Evolutionary conservation across 2,888 invertebrate species (phyloP), one percentile per base, ranked within the genome.

Genomic region (Drosophila diplacantha): DNA sequence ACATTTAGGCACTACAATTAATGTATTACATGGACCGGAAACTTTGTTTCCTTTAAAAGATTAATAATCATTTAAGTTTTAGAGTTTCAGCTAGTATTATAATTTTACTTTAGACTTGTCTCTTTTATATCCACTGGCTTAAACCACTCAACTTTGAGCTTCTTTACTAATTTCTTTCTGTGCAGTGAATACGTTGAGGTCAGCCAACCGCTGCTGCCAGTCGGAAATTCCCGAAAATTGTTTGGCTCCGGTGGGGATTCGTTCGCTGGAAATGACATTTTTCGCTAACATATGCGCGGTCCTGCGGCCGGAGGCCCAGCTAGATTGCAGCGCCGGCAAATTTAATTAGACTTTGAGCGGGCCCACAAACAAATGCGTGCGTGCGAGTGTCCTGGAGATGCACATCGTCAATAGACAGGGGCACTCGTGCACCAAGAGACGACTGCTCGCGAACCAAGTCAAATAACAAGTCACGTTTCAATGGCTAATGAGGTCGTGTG

Each of bases 401-500:
- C 64, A 65, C 65, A 65, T 46, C 50, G 67, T 57, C 68, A 52
- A 68, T 47, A 67, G 56, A 49, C 67, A 51, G 50, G 47, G 24
- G 53, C 32, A 63, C 24, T 46, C 61, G 47, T 53, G 51, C 50
- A 49, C 26, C 54, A 58, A 63, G 73, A 64, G 49, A 64, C 37
- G 64, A 20, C 65, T 66, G 81, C 73, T 83, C 75, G 79, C 74
- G 73, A 71, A 74, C 72, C 73, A 85, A 85, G 84, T 82, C 77
- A 86, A 86, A 86, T 75, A 83, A 77, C 76, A 76, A 82, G 86
- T 86, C 85, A 86, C 85, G 85, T 86, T 80, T 78, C 75, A 74
- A 73, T 71, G 76, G 81, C 84, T 86, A 85, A 86, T 85, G 86
- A 86, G 86, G 86, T 85, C 85, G 83, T 85, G 86, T 83, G 81